Conservation (phyloP, 2,113 vertebrate species). For the Lamprotornis superbus region DNA sequence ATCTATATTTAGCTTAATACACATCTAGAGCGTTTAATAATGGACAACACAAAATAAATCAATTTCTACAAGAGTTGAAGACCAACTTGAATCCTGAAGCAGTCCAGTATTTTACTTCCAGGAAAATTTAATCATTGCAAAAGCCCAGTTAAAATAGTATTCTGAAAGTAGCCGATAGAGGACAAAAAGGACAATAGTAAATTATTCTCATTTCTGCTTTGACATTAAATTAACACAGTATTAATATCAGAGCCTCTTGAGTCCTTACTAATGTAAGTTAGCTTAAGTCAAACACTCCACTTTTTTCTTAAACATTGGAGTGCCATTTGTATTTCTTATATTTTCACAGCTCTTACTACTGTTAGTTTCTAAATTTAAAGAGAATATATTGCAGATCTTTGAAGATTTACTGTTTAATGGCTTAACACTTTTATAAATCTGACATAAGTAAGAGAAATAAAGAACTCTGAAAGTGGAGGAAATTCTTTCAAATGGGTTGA, state of each 20-base stretch:
- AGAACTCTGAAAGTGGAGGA: neutral
- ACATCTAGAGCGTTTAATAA: neutral
- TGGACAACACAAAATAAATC: neutral
- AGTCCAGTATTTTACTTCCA: neutral
- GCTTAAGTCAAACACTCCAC: neutral
- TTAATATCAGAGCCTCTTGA: neutral
- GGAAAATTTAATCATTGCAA: neutral
- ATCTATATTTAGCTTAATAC: neutral
- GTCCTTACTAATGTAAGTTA: neutral
- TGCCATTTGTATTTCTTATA: neutral
- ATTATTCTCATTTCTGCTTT: neutral
- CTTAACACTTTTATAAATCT: neutral
- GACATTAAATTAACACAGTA: neutral
- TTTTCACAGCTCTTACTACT: neutral
- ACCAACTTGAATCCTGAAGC: neutral
- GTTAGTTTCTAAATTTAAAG: neutral
- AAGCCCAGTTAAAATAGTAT: neutral
- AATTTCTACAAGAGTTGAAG: neutral
- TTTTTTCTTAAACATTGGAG: neutral
- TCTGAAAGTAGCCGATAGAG: neutral
- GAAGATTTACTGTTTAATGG: neutral
- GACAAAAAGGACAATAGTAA: neutral
- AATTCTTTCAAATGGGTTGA: neutral
- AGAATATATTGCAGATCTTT: neutral
- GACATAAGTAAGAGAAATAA: neutral